Percentiles rank a stretch among this genome's conserved stretches.
phyloP scores from a whole-genome alignment of 2,797 vertebrate species.

The Eptatretus atami region DNA sequence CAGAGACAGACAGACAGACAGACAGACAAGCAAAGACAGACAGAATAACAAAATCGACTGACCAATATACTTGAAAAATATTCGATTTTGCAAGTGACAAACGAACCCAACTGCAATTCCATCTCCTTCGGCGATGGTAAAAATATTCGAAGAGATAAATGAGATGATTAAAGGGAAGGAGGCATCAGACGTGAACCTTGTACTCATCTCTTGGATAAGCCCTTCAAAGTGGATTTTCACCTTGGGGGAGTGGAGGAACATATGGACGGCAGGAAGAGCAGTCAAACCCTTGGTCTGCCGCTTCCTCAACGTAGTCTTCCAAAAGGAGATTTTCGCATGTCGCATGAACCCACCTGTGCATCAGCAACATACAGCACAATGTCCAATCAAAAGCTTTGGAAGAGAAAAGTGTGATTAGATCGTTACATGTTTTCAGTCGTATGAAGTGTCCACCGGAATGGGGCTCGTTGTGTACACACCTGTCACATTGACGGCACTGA shows the following conservation, averaged over 20 bases:
- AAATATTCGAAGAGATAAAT: too few relatives aligned
- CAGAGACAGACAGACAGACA: too few relatives aligned
- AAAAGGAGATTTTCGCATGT: slow-evolving; percentile 65
- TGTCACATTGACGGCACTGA: slow-evolving; percentile 78
- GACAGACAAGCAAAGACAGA: too few relatives aligned
- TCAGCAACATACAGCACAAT: not conserved
- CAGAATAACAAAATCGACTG: too few relatives aligned
- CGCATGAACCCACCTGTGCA: slow-evolving; percentile 70
- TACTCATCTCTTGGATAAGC: too few relatives aligned
- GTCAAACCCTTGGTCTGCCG: slow-evolving; percentile 60
- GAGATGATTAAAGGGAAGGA: too few relatives aligned
- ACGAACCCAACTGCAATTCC: too few relatives aligned
- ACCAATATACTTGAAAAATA: too few relatives aligned
- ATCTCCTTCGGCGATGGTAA: too few relatives aligned
- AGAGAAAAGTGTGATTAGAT: not conserved
- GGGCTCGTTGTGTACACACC: slow-evolving; percentile 23
- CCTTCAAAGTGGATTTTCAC: slow-evolving; percentile 15
- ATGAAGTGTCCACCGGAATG: not conserved
- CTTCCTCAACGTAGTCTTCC: slow-evolving; percentile 67
- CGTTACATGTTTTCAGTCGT: not conserved
- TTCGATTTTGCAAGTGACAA: too few relatives aligned
- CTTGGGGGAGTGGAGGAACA: slow-evolving; percentile 26
- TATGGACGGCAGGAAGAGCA: slow-evolving; percentile 70
- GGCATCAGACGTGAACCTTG: too few relatives aligned
- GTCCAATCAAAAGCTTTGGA: not conserved